Percentiles rank a stretch among this genome's conserved stretches.
Conservation (phyloP, 2,797 vertebrate species). For the Sciurus carolinensis region DNA sequence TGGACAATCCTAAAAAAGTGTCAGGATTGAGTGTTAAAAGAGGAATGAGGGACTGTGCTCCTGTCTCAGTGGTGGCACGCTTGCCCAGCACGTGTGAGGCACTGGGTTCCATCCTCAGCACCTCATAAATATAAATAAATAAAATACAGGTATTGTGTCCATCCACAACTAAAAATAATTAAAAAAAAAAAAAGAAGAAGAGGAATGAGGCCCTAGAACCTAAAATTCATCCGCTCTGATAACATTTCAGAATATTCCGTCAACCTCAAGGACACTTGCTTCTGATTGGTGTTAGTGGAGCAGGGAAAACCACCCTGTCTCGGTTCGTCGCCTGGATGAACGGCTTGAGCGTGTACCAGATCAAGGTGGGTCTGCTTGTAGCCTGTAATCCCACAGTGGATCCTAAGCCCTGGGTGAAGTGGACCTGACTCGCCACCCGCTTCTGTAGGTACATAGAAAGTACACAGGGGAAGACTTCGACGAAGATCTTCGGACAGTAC, state of each 20-base stretch:
- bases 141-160: too few relatives aligned
- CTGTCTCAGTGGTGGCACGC: too few relatives aligned
- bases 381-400: fast-evolving
- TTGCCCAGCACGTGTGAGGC: too few relatives aligned
- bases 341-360: constrained; percentile 98
- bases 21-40: not conserved
- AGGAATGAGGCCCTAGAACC: not conserved
- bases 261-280: constrained; percentile 99
- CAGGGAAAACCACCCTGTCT: constrained; percentile 98
- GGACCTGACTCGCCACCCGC: not conserved
- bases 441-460: constrained; percentile 96
- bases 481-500: constrained; percentile 96
- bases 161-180: too few relatives aligned
- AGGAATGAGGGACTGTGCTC: too few relatives aligned
- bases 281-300: constrained; percentile 98
- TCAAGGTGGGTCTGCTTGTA: constrained; percentile 92
- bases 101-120: too few relatives aligned
- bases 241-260: constrained; percentile 96
- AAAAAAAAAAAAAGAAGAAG: too few relatives aligned
- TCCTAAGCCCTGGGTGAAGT: fast-evolving
- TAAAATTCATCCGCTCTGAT: not conserved
- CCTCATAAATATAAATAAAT: too few relatives aligned
- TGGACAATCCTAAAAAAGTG: not conserved
- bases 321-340: constrained; percentile 99
- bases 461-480: constrained; percentile 99